Evolutionary conservation across 2,113 vertebrate species (phyloP).

Genomic region (Ctenomys sociabilis): DNA sequence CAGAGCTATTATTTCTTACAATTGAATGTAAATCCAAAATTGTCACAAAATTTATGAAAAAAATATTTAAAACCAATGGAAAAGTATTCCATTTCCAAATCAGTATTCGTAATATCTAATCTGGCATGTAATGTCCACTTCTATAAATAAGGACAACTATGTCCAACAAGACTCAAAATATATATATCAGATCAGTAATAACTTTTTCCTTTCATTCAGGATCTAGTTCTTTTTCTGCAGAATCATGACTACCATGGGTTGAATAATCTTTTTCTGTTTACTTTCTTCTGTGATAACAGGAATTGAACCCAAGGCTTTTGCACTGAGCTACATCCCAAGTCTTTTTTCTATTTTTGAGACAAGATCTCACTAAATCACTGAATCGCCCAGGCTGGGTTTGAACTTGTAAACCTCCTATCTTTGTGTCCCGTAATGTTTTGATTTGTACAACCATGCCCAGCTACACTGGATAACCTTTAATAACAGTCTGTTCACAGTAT

Average conservation of each 20-base stretch:
- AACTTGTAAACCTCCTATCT: neutral
- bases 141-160: slow-evolving; percentile 35
- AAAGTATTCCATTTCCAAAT: slow-evolving; percentile 27
- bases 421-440: neutral
- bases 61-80: neutral
- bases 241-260: slow-evolving; percentile 25
- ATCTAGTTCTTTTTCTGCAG: slow-evolving; percentile 21
- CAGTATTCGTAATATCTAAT: slow-evolving; percentile 15
- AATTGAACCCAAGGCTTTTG: neutral
- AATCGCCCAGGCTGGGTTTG: neutral
- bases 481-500: slow-evolving; percentile 2
- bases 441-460: neutral
- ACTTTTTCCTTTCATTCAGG: slow-evolving; percentile 20
- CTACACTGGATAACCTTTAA: neutral
- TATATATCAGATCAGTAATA: neutral
- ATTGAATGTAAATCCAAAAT: neutral
- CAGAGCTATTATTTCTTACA: neutral
- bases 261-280: neutral
- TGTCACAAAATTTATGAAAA: neutral
- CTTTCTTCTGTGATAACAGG: neutral
- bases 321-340: neutral
- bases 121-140: neutral
- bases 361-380: neutral
- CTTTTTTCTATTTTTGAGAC: neutral
- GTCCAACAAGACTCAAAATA: slow-evolving; percentile 12